phyloP scores from a whole-genome alignment of 2,888 invertebrate species.

The Drepanosiphum platanoidis region DNA sequence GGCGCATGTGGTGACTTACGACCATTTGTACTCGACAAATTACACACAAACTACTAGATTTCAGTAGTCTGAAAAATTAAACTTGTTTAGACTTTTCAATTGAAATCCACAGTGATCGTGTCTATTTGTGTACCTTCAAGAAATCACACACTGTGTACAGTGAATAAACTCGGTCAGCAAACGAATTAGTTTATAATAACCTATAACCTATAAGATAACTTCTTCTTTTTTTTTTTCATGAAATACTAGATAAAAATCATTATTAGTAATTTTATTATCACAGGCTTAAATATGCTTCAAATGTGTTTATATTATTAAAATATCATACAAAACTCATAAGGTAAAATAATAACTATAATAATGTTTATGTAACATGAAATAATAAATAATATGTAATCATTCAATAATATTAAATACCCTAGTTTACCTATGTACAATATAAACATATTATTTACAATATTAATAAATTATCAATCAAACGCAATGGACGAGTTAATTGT shows the following conservation, averaged over 20 bases:
- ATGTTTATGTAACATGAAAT: slow-evolving; percentile 19
- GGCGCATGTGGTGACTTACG: too few species aligned
- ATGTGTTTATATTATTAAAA: slow-evolving; percentile 27
- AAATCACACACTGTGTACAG: neutral
- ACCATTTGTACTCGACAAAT: too few species aligned
- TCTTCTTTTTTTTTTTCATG: neutral
- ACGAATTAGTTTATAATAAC: slow-evolving; percentile 4
- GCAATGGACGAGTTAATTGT: too few species aligned
- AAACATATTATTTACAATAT: slow-evolving; percentile 47
- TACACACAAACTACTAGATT: too few species aligned
- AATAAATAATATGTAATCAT: neutral
- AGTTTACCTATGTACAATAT: slow-evolving; percentile 55
- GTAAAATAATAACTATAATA: slow-evolving; percentile 16
- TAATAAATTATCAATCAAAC: too few species aligned
- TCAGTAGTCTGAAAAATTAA: too few species aligned
- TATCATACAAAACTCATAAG: neutral
- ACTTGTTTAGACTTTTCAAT: too few species aligned
- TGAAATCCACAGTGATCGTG: too few species aligned
- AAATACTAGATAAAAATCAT: neutral
- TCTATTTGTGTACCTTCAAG: neutral
- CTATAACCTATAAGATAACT: slow-evolving; percentile 44
- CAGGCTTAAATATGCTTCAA: slow-evolving; percentile 43
- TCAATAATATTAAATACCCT: slow-evolving; percentile 29
- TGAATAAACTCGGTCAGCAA: neutral
- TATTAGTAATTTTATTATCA: slow-evolving; percentile 54